Base-by-base conservation (phyloP, 2,888 invertebrate genomes). In the Vesta saturnalis region DNA sequence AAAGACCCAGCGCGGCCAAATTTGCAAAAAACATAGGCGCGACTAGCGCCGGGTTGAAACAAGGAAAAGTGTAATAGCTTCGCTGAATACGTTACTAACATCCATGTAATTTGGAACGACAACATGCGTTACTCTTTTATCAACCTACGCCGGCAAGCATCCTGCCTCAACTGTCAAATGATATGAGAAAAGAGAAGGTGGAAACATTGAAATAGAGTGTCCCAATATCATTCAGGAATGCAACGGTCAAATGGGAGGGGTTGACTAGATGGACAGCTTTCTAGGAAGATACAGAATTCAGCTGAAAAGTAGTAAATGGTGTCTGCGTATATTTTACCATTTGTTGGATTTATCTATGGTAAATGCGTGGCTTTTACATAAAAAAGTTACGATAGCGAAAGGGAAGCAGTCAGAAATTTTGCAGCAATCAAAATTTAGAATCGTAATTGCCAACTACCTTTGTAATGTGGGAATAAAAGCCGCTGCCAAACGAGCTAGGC, bases 71-170 rank as follows among this genome's bases (percentile, higher is more conserved):
- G 74, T 76, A 8, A 68, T 59, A 23, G 67, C 66, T 49, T 30
- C 43, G 18, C 73, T 74, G 71, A 70, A 70, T 64, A 65, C 76
- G 3, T 47, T 15, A 65, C 69, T 52, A 64, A 62, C 47, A 58
- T 66, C 67, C 68, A 76, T 63, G 79, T 47, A 15, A 47, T 80
- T 80, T 73, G 80, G 80, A 70, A 81, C 78, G 63, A 47, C 47
- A 47, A 15, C 16, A 80, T 76, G 73, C 67, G 79, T 80, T 58
- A 76, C 71, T 63, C 72, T 80, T 67, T 74, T 78, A 68, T 80
- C 81, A 67, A 79, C 80, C 54, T 81, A 78, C 65, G 79, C 80
- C 69, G 80, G 79, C 64, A 77, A 75, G 72, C 75, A 80, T 35
- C 63, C 69, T 10, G 69, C n/a, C n/a, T n/a, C n/a, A n/a, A n/a